These are phyloP conservation scores for Drosophila tsacasi DNA, from an alignment of 1,140 invertebrate genomes.

Conservation along the genomic window DNA sequence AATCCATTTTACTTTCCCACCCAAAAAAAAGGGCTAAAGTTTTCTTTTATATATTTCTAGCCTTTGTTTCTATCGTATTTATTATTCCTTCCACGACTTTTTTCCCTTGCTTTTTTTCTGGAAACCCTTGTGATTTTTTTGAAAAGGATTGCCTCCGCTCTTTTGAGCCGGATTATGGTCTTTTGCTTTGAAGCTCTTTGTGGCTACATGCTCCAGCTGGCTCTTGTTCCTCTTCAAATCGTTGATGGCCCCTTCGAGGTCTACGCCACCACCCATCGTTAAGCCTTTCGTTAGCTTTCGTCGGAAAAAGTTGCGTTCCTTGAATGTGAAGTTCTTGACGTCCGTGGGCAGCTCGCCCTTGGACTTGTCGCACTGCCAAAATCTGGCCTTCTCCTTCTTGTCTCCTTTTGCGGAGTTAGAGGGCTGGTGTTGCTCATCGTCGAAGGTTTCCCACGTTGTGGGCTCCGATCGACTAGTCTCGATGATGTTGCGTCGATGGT, in stretches of 20 bases:
- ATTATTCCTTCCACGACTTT: neutral
- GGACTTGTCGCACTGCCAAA: neutral
- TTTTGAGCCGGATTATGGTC: neutral
- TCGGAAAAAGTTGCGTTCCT: slow-evolving; percentile 44
- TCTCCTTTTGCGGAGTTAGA: neutral
- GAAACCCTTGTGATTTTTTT: neutral
- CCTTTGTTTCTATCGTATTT: neutral
- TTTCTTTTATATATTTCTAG: neutral
- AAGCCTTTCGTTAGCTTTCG: slow-evolving; percentile 28
- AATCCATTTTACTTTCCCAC: neutral
- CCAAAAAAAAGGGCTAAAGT: neutral
- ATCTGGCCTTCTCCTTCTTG: neutral
- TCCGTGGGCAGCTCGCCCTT: slow-evolving; percentile 17
- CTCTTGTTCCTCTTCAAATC: slow-evolving; percentile 15
- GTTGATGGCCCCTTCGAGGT: neutral
- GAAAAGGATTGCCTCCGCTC: neutral
- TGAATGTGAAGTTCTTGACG: slow-evolving; percentile 16
- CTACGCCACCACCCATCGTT: rapidly evolving
- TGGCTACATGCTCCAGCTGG: neutral
- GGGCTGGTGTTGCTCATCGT: slow-evolving; percentile 26
- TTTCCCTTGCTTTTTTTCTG: slow-evolving; percentile 1
- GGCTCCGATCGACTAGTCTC: slow-evolving; percentile 38
- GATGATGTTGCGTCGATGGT: slow-evolving; percentile 63
- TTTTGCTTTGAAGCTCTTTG: neutral
- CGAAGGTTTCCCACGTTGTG: slow-evolving; percentile 59